Conservation (phyloP, 2,113 vertebrate genomes). For the Ictalurus furcatus region DNA sequence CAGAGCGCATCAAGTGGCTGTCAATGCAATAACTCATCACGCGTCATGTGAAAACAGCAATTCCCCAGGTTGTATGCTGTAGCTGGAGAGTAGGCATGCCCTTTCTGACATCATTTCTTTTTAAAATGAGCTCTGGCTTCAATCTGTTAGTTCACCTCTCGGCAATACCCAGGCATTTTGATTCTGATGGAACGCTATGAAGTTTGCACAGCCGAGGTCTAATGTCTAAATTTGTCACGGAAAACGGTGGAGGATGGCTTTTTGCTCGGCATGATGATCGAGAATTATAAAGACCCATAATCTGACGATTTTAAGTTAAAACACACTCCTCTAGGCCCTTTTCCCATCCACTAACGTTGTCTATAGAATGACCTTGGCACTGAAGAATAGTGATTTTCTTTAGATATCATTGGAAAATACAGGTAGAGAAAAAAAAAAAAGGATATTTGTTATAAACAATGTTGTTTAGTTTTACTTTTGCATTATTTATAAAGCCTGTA, state of each 20-base stretch:
- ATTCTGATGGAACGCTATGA: background rate
- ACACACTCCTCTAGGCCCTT: background rate
- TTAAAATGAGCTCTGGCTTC: slow-evolving; percentile 14
- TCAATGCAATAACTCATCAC: slow-evolving; percentile 8
- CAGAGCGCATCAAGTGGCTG: background rate
- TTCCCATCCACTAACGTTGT: background rate
- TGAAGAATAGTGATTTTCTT: background rate
- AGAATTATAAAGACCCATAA: slow-evolving; percentile 4
- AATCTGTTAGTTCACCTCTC: slow-evolving; percentile 30
- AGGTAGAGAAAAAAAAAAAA: background rate
- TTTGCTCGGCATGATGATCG: background rate
- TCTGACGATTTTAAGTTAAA: background rate
- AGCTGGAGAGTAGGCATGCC: slow-evolving; percentile 30
- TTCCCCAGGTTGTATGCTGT: slow-evolving; percentile 18
- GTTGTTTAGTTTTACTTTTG: background rate
- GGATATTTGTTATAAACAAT: background rate
- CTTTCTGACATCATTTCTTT: slow-evolving; percentile 29
- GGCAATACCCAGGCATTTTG: background rate
- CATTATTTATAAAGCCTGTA: background rate
- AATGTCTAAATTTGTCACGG: slow-evolving; percentile 22
- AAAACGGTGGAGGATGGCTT: background rate
- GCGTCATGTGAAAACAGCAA: slow-evolving; percentile 41
- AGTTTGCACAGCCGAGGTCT: slow-evolving; percentile 28
- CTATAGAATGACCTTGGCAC: background rate
- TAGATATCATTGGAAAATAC: background rate